Evolutionary conservation across 2,888 invertebrate genomes (phyloP), one percentile per base, ranked within the genome.

Genomic region (Drosophila anomalipes): DNA sequence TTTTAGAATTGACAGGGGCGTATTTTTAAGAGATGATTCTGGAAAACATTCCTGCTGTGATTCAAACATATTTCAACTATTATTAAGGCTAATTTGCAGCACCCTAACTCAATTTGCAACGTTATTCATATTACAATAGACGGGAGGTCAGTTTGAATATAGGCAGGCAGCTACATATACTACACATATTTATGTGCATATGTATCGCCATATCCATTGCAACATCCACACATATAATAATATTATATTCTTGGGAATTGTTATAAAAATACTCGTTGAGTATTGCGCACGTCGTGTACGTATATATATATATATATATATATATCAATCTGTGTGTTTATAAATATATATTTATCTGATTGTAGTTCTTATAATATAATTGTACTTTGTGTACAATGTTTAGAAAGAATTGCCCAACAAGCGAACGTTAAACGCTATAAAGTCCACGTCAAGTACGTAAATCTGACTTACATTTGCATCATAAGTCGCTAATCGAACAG

Each of bases 401-500:
- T 60, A 60, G 65, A 32, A 65, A 72, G 66, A 75, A 74, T 63
- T 75, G 76, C 75, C 64, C 56, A 54, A 52, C 41, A 56, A 16
- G 41, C 10, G 49, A 32, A 60, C 64, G 79, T 52, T 66, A 66
- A 74, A 68, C 71, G 49, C 47, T 64, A 19, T 71, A 79, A 79
- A 76, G 76, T 76, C 68, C 79, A 66, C 16, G 4, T 37, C 19
- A 58, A n/a, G n/a, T 59, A 70, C 44, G 47, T 67, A 71, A 56
- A 77, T 65, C 68, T 51, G 58, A 69, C 57, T 39, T 71, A 22
- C 22, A 79, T 75, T 79, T 79, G 71, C 75, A 78, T 72, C 60
- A n/a, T 41, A 80, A 53, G 76, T 67, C 80, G 80, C 69, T 47
- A 76, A 70, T 70, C 64, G 57, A 58, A 63, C 58, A 53, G 22